Base-by-base conservation (phyloP, 2,888 invertebrate genomes). In the Keiferia lycopersicella region DNA sequence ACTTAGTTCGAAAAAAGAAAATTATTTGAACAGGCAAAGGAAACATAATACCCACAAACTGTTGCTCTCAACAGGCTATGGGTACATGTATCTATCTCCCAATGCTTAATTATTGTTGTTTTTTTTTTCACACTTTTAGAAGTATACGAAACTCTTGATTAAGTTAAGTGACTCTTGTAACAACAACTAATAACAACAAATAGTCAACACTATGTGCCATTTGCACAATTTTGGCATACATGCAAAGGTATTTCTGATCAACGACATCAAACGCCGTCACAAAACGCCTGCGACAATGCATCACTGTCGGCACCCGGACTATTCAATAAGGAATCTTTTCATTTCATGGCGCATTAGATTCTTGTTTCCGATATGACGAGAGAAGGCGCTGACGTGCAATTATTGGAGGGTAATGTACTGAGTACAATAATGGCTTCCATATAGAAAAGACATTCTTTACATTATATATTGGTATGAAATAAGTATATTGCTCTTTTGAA, bases 261-360 rank as follows among this genome's bases (percentile, higher is more conserved):
- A 51, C 51, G 51, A 20, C 22, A 51, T 51, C 51, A 22, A 18
- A 20, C 22, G 26, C 26, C 48, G 18, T 22, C 14, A 26, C 51
- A 26, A 53, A 16, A 56, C n/a, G 56, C 4, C 18, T 16, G 51
- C 34, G 34, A 56, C 56, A 56, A 74, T 74, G 65, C 66, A 66
- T 73, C 74, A 72, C 65, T 64, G 72, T 71, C 72, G 64, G 61
- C 58, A 22, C 61, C 70, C 45, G 26, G 58, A 64, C 67, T 66
- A 66, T 68, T 70, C 69, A 72, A 73, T 73, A 69, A 68, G 67
- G 70, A 72, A 71, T 71, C 69, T 69, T 60, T 66, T 65, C 66
- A 72, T 73, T 71, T 70, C 69, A 71, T 69, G 67, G 66, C 39
- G 63, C 63, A 70, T 72, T 73, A 65, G 67, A 67, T 63, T 67